phyloP scores from a whole-genome alignment of 2,888 invertebrate genomes.

The Frankliniella fusca region DNA sequence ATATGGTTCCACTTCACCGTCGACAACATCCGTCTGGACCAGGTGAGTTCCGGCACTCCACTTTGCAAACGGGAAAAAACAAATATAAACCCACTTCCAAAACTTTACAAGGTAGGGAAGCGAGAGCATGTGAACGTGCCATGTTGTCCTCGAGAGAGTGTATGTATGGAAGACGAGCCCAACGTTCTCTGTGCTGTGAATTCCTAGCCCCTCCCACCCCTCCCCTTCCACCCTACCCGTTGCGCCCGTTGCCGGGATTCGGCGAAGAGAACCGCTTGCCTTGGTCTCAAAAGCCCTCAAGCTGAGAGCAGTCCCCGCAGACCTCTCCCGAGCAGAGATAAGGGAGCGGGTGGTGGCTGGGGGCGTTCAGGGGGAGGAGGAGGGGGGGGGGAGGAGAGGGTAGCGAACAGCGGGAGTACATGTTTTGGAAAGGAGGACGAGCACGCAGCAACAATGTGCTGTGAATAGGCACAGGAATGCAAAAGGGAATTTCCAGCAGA shows the following conservation, averaged over 20 bases:
- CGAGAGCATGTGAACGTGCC: neutral
- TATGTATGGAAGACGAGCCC: neutral
- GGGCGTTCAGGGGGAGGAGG: neutral
- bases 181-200: neutral
- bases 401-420: neutral
- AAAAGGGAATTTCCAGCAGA: too few species aligned
- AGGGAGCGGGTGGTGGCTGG: neutral
- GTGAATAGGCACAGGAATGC: too few species aligned
- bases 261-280: neutral
- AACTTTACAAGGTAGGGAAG: too few species aligned
- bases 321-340: neutral
- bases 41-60: conserved; percentile 56
- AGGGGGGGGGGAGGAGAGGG: neutral
- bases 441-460: too few species aligned
- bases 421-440: too few species aligned
- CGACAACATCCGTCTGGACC: conserved; percentile 89
- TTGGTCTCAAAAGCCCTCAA: neutral
- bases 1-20: conserved; percentile 99
- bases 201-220: neutral
- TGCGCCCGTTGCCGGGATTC: neutral
- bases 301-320: neutral
- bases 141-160: neutral
- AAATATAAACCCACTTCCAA: too few species aligned
- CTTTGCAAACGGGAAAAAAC: too few species aligned
- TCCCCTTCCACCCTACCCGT: too few species aligned